Conservation (phyloP, 2,797 vertebrate species). For the Sebastiscus albofasciatus region DNA sequence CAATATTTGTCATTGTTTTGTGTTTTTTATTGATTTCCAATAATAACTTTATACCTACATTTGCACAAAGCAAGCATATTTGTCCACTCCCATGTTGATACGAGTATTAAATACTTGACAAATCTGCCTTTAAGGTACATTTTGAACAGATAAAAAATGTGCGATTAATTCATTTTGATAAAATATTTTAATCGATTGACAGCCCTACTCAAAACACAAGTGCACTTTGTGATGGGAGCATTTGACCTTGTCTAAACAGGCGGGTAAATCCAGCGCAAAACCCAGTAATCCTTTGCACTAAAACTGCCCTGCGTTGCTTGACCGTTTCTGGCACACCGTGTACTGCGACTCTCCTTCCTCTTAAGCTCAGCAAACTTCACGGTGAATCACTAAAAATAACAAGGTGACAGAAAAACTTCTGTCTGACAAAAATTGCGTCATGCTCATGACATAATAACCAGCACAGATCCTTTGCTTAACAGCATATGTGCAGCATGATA, state of each 20-base stretch:
- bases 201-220: constrained; percentile 8
- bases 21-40: no score
- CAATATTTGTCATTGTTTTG: no score
- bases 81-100: no score
- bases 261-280: constrained; percentile 40
- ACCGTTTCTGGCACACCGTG: background rate
- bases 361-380: constrained; percentile 8
- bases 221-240: background rate
- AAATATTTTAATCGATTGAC: background rate
- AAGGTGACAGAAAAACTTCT: constrained; percentile 3
- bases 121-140: no score
- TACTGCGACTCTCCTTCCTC: background rate
- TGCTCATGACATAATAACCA: background rate
- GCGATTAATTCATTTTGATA: background rate
- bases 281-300: constrained; percentile 41
- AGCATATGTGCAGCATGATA: background rate
- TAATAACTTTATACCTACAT: no score
- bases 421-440: background rate
- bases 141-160: background rate
- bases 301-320: constrained; percentile 12
- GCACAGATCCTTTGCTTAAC: background rate
- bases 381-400: constrained; percentile 18
- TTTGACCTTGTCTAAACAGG: constrained; percentile 42
- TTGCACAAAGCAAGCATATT: no score
- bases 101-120: no score